Percentiles rank a stretch among this genome's conserved stretches.
These are phyloP conservation scores for Acanthiza pusilla DNA, from an alignment of 2,797 vertebrate species.

Conservation along the genomic window DNA sequence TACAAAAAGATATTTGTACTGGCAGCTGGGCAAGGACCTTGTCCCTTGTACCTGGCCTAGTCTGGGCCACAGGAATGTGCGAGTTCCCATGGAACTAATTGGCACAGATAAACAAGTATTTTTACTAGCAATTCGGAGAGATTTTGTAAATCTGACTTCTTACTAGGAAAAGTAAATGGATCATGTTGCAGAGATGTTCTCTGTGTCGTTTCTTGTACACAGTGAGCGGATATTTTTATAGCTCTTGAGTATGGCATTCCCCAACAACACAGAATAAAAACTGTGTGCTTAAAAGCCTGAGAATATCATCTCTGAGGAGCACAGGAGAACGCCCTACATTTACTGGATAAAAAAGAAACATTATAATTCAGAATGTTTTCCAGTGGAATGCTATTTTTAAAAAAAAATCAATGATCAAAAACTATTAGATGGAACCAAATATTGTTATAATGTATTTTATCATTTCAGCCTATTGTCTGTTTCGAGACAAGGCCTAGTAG, in stretches of 20 bases:
- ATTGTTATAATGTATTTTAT: neutral
- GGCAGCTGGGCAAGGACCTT: constrained; percentile 39
- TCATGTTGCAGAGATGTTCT: neutral
- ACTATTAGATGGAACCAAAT: neutral
- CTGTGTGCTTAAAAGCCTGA: neutral
- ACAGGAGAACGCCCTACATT: neutral
- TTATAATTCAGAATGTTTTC: neutral
- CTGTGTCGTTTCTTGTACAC: neutral
- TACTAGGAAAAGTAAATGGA: constrained; percentile 8
- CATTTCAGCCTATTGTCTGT: neutral
- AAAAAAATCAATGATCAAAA: neutral
- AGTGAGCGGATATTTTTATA: neutral
- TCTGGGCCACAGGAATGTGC: constrained; percentile 64
- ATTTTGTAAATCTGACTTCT: constrained; percentile 34
- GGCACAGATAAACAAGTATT: constrained; percentile 55
- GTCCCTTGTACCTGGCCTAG: constrained; percentile 49
- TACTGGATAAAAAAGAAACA: neutral
- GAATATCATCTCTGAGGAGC: neutral
- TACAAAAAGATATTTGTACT: constrained; percentile 53
- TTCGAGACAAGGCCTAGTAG: neutral
- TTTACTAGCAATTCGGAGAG: constrained; percentile 41
- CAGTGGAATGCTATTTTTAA: neutral
- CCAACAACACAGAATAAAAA: neutral
- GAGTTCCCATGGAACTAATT: constrained; percentile 33
- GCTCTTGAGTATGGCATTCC: neutral